Conservation (phyloP, 2,797 vertebrate species). For the Rhinophrynus dorsalis region DNA sequence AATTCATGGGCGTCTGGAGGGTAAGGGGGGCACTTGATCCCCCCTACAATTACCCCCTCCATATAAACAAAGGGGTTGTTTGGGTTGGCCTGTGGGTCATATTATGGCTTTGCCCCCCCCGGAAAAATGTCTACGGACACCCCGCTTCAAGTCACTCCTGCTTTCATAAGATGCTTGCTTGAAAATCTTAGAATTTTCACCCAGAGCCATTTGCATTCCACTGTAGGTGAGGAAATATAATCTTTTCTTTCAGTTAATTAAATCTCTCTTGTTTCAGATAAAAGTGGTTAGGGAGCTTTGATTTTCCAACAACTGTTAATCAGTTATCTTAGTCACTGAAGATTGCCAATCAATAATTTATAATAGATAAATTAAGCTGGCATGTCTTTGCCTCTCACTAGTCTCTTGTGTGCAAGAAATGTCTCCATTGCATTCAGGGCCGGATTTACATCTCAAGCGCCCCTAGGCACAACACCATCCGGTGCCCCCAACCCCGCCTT, state of each 20-base stretch:
- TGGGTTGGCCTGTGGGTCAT: too few species aligned
- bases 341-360: slow-evolving; percentile 7
- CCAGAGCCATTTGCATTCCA: slow-evolving; percentile 25
- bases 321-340: slow-evolving; percentile 8
- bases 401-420: too few species aligned
- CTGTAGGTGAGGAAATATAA: slow-evolving; percentile 8
- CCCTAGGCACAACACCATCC: too few species aligned
- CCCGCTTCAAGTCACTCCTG: slow-evolving; percentile 7
- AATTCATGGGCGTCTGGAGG: too few species aligned
- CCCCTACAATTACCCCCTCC: too few species aligned
- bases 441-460: too few species aligned
- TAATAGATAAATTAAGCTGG: not conserved
- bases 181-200: not conserved
- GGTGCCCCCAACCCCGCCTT: too few species aligned
- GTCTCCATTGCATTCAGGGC: too few species aligned
- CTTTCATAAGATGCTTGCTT: not conserved
- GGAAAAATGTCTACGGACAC: too few species aligned
- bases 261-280: slow-evolving; percentile 19
- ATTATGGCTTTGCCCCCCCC: too few species aligned
- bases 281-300: slow-evolving; percentile 15
- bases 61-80: too few species aligned
- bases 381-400: not conserved
- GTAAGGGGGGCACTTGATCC: too few species aligned
- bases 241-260: slow-evolving; percentile 35
- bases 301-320: not conserved